Conservation (phyloP, 2,888 invertebrate species). For the Odontocolon sp. region DNA sequence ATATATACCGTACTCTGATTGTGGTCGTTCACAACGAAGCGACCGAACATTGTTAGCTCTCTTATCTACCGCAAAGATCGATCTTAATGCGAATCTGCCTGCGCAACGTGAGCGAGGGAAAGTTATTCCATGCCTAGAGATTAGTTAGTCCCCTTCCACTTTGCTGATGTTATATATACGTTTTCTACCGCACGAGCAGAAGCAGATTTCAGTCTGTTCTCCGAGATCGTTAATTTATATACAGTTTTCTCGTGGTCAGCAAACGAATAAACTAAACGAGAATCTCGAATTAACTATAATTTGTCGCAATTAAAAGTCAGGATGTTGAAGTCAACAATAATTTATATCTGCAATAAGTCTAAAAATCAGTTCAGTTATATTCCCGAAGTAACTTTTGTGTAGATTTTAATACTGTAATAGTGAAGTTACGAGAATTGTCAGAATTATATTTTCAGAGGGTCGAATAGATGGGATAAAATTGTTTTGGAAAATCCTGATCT, state of each 20-base stretch:
- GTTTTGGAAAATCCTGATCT: too few species aligned
- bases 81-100: constrained; percentile 75
- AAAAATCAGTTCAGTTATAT: not conserved
- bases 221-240: constrained; percentile 46
- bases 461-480: too few species aligned
- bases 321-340: not conserved
- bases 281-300: constrained; percentile 19
- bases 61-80: constrained; percentile 61
- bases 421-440: too few species aligned
- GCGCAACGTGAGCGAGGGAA: constrained; percentile 61
- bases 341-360: not conserved
- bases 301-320: constrained; percentile 20
- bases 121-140: constrained; percentile 75
- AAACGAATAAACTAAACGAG: constrained; percentile 4
- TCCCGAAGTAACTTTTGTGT: too few species aligned
- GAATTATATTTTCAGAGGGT: too few species aligned
- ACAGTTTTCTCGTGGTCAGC: constrained; percentile 10
- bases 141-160: constrained; percentile 66
- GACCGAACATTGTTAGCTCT: constrained; percentile 36
- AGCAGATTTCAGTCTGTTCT: constrained; percentile 2
- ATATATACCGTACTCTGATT: constrained; percentile 6
- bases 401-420: too few species aligned
- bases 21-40: constrained; percentile 31
- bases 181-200: not conserved
- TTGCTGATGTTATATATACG: too few species aligned